Base-by-base conservation (phyloP, 2,888 invertebrate species). In the Polia nebulosa region DNA sequence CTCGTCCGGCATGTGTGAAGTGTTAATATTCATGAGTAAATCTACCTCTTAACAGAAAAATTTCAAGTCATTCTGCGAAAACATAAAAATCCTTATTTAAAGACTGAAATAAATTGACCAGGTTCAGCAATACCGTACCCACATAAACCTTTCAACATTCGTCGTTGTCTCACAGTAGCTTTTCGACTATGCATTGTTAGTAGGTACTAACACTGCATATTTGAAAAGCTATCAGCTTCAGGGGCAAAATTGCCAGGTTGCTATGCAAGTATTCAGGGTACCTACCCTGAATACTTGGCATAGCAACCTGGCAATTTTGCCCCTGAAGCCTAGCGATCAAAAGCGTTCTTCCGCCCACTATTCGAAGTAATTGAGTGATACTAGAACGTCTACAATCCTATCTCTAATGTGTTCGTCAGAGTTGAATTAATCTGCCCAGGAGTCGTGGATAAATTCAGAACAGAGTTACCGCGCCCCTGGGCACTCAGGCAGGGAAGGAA, bases 251-350 rank as follows among this genome's bases (percentile, higher is more conserved):
- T n/a, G n/a, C n/a, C n/a, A n/a, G n/a, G n/a, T n/a, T n/a, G n/a
- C n/a, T n/a, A n/a, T n/a, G n/a, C n/a, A n/a, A n/a, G n/a, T n/a
- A n/a, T n/a, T n/a, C n/a, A n/a, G n/a, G n/a, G n/a, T n/a, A n/a
- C n/a, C n/a, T n/a, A 57, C 13, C 44, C 47, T 32, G 9, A 65
- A 65, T 72, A 66, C 56, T 74, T 72, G 51, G 74, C 56, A 72
- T 74, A 74, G 74, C 51, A n/a, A 39, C 39, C 74, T 39, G 41
- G 56, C 44, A 74, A 72, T 65, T 72, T 74, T 39, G 51, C 25
- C 7, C 20, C 51, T 49, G 17, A 20, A 72, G 39, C 56, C 55
- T 51, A 44, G 55, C 25, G 29, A 45, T 72, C 74, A 45, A 45
- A 72, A 57, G 66, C 74, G 56, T 57, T 52, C 66, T 66, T 74